A percentile compares a stretch with the other conserved stretches of the same genome.
phyloP scores from a whole-genome alignment of 2,888 invertebrate genomes.

The Diogma glabrata region DNA sequence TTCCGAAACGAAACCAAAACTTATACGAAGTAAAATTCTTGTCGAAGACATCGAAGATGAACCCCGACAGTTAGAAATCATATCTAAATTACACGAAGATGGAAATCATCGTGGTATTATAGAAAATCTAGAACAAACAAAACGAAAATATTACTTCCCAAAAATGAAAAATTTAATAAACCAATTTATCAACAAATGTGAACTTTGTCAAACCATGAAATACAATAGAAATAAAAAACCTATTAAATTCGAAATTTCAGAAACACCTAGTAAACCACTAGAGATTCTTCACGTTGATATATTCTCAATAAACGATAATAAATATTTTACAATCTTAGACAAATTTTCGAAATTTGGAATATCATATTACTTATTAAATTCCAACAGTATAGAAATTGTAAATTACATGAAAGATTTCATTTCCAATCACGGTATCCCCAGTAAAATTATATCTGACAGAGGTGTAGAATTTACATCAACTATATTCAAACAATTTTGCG shows the following conservation, averaged over 20 bases:
- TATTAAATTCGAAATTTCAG: constrained; percentile 13
- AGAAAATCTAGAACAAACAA: constrained; percentile 10
- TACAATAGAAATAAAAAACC: constrained; percentile 15
- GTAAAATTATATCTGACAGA: not conserved
- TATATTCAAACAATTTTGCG: constrained; percentile 17
- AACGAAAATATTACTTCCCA: constrained; percentile 14
- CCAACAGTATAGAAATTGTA: not conserved
- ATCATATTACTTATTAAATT: not conserved
- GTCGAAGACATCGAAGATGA: constrained; percentile 5
- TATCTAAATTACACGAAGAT: no score
- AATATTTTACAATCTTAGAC: constrained; percentile 16
- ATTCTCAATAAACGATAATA: constrained; percentile 13
- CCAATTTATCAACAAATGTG: not conserved
- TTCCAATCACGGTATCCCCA: not conserved
- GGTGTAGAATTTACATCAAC: constrained; percentile 7
- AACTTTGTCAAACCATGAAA: constrained; percentile 10
- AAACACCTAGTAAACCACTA: constrained; percentile 15
- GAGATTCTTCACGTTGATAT: constrained; percentile 18
- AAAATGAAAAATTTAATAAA: constrained; percentile 12
- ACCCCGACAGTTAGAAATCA: no score
- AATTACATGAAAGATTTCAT: not conserved
- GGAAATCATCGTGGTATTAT: constrained; percentile 11
- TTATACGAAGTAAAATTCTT: not conserved
- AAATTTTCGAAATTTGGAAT: constrained; percentile 12
- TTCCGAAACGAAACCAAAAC: not conserved